Conservation (phyloP, 2,797 vertebrate species). For the Trichosurus vulpecula region DNA sequence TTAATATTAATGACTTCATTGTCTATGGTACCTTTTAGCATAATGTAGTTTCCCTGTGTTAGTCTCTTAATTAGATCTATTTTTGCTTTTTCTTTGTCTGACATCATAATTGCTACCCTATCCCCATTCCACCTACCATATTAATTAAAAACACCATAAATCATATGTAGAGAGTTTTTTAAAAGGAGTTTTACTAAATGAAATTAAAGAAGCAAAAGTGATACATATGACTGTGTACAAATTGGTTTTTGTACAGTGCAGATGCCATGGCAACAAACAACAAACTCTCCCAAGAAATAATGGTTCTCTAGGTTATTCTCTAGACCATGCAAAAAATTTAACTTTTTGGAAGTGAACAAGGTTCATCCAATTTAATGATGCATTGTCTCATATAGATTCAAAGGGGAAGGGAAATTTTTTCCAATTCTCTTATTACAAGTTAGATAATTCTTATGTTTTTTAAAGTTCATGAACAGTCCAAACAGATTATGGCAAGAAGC, state of each 20-base stretch:
- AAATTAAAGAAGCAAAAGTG: not conserved
- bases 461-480: not conserved
- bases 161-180: not conserved
- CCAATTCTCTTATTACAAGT: not conserved
- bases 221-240: not conserved
- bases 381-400: not conserved
- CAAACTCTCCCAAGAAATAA: not conserved
- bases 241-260: not conserved
- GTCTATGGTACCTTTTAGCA: not conserved
- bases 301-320: not conserved
- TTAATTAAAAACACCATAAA: no score
- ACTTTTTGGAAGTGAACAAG: not conserved
- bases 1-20: not conserved
- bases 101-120: not conserved
- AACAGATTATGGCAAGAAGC: not conserved
- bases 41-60: not conserved
- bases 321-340: not conserved
- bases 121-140: no score
- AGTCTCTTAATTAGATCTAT: not conserved
- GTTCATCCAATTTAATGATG: not conserved
- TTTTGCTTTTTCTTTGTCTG: not conserved
- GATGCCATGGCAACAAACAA: not conserved
- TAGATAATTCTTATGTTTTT: not conserved
- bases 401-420: not conserved
- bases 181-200: no score